Evolutionary conservation across 2,888 invertebrate species (phyloP).

Genomic region (Holacanthella duospinosa): DNA sequence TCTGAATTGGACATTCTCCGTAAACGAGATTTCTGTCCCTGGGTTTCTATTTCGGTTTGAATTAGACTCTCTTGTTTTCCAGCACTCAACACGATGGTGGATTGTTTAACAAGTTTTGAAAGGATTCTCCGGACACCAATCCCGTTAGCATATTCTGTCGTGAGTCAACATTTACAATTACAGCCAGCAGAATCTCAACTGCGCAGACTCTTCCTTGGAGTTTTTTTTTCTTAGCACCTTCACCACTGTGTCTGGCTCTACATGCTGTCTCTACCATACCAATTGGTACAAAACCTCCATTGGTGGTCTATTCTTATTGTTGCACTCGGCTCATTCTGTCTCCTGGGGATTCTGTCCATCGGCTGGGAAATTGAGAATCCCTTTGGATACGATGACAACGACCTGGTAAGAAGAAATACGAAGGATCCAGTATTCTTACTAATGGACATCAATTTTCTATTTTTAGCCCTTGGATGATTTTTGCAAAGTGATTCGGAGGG

Average conservation of each 20-base stretch:
- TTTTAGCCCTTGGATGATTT: slow-evolving; percentile 12
- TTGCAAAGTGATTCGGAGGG: slow-evolving; percentile 8
- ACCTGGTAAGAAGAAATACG: slow-evolving; percentile 9
- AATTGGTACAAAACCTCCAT: slow-evolving; percentile 9
- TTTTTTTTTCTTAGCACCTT: background rate
- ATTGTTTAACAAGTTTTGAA: slow-evolving; percentile 33
- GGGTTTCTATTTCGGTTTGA: background rate
- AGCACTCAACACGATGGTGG: slow-evolving; percentile 26
- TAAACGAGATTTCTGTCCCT: too few species aligned
- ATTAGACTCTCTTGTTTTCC: slow-evolving; percentile 1
- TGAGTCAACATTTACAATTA: background rate
- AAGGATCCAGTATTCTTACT: background rate
- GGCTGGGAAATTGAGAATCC: slow-evolving; percentile 36
- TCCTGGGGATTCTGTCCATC: slow-evolving; percentile 27
- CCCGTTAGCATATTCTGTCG: slow-evolving; percentile 29
- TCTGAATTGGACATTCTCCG: background rate
- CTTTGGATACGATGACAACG: slow-evolving; percentile 32
- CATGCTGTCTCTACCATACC: background rate
- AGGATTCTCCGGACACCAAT: slow-evolving; percentile 33
- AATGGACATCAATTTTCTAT: background rate
- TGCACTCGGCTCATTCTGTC: slow-evolving; percentile 23
- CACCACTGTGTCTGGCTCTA: background rate
- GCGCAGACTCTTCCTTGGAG: background rate
- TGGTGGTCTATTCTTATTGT: slow-evolving; percentile 29
- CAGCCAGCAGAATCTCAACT: background rate